Base-by-base conservation (phyloP, 2,113 vertebrate species). In the Pyrgilauda ruficollis region DNA sequence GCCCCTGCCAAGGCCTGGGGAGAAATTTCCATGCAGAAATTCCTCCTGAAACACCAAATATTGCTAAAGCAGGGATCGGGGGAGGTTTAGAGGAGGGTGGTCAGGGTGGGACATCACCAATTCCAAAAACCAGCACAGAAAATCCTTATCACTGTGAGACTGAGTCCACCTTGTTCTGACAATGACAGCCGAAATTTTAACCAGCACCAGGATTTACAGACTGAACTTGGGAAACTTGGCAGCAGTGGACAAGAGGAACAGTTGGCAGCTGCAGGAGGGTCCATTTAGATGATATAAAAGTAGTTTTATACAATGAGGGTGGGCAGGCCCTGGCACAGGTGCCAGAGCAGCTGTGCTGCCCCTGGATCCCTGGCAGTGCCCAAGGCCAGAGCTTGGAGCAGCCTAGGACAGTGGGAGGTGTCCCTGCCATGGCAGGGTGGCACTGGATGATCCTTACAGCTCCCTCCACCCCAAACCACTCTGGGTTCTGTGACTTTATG, bases 391-490 rank as follows among this genome's bases (percentile, higher is more conserved):
- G 21, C 8, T 13, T 2, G 75, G 67, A 37, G 35, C 43, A 35
- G 0, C 55, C 85, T 73, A 67, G 86, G 31, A 7, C 2, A 23
- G 50, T 10, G 56, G 49, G 0, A 87, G 7, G 10, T 27, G 86
- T 37, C 76, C 67, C 35, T 73, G 76, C 26, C 26, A 15, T 15
- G 67, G 26, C 35, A 30, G 35, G 26, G 5, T 35, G 59, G 50
- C 0, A 26, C 6, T 37, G 30, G 39, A 0, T 21, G 46, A 5
- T 1, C 13, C 2, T n/a, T 7, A 14, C n/a, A 28, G 69, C 3
- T 10, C 16, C 23, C 18, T 21, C 62, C 87, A 39, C 4, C 46
- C 52, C 78, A 61, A 41, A 18, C 53, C 78, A n/a, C 10, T 1
- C 53, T 53, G 53, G 33, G n/a, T 21, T 61, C 39, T 53, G 39